Evolutionary conservation across 1,140 invertebrate species (phyloP), one percentile per base, ranked within the genome.

Genomic region (Coenobita brevimanus): DNA sequence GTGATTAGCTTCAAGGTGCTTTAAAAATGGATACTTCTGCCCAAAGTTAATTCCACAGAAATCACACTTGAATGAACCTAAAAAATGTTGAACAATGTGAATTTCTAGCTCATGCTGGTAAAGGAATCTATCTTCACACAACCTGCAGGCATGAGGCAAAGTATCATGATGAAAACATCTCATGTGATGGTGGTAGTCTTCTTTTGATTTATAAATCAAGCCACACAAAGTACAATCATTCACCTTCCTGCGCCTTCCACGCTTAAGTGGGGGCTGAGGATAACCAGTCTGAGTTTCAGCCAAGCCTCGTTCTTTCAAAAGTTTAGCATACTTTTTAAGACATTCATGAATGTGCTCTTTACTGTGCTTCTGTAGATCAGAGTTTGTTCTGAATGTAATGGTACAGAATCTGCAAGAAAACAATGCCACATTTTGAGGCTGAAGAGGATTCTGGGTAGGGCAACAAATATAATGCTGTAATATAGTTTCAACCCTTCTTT

Each of bases 31-130:
- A 80, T 87, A 87, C 36, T 87, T 87, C 13, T 57, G 33, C 4
- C 64, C 64, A 87, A 87, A 87, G 57, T 87, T 60, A 73, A 87
- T 46, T 3, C 62, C 67, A 87, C 85, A 87, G 36, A 87, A 80
- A 27, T 87, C 78, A 60, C 85, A 87, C 27, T 43, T 17, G 62
- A 67, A 87, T 33, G 85, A 57, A 24, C 85, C 85, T 21, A 87
- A n/a, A 30, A 87, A 87, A 67, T 87, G 85, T n/a, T 78, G 50
- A 2, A 87, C 76, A 57, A 87, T 87, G 62, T 87, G 85, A 38
- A 27, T 3, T 64, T 87, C 76, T 30, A 87, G 62, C 27, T 87
- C 57, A 2, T 81, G 62, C 21, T 64, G 43, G n/a, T 80, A 21
- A 50, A 69, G 62, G n/a, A 87, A 87, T 2, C 85, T 60, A 46